Base-by-base conservation (phyloP, 2,113 vertebrate genomes). In the Sula dactylatra region DNA sequence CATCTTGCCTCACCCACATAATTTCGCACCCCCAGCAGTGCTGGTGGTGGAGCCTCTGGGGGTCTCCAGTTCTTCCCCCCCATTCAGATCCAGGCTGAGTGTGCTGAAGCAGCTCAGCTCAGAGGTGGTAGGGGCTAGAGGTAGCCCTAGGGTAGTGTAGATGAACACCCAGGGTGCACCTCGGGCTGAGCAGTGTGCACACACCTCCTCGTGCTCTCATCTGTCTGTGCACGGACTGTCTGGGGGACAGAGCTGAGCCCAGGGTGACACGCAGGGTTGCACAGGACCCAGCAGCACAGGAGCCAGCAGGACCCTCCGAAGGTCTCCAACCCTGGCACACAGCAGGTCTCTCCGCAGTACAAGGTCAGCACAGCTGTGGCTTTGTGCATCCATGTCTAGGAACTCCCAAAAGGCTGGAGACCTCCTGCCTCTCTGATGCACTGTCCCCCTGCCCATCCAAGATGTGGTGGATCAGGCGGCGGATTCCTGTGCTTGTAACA, bases 131-230 rank as follows among this genome's bases (percentile, higher is more conserved):
- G 24, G 45, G 11, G 7, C 26, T 58, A 45, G 11, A 61, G n/a
- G 26, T 58, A 24, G 13, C 29, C 27, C 10, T 34, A 12, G 12
- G 14, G 10, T 9, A 29, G 25, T 38, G 47, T 25, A 70, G 34
- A 10, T 59, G 83, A 64, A 6, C 47, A 36, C 5, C 31, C 0
- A 0, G 29, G 16, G 31, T 40, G 47, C 38, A 17, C 6, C 10
- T 54, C 1, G 0, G 40, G 13, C 1, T 0, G 21, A 38, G 21
- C 7, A 1, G 4, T 67, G n/a, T 16, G 13, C 3, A 2, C 31
- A 14, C 9, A 49, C 3, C 16, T 61, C 62, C 18, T 73, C 4
- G 3, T 67, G 54, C 22, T 82, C 11, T 93, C 55, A 27, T 16
- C 27, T 31, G 21, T 36, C 47, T 7, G 0, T 42, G 42, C 38